phyloP scores from a whole-genome alignment of 2,113 vertebrate genomes.

The Tenrec ecaudatus region DNA sequence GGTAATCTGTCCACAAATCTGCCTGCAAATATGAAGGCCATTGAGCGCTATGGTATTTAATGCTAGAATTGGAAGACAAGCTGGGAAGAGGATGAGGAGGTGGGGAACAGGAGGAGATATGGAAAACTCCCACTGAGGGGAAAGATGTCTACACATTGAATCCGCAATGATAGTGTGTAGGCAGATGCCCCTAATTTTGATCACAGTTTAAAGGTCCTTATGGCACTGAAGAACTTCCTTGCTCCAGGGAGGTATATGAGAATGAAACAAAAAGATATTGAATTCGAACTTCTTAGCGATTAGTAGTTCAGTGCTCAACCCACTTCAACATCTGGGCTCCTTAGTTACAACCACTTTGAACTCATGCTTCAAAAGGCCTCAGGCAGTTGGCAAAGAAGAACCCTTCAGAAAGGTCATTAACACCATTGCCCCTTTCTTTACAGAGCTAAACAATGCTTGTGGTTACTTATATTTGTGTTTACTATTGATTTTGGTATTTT shows the following conservation, averaged over 20 bases:
- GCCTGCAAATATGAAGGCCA: no score
- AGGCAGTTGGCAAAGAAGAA: constrained; percentile 1
- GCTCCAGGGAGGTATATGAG: no score
- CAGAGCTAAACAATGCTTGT: neutral
- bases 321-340: constrained; percentile 1
- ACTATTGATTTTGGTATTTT: constrained; percentile 35
- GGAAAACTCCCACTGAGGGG: constrained; percentile 14
- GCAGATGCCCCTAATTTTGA: no score
- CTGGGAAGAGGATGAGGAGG: constrained; percentile 1
- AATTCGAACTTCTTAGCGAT: no score
- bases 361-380: constrained; percentile 43
- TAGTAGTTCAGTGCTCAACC: neutral
- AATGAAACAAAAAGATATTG: no score
- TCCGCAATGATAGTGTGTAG: neutral
- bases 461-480: neutral
- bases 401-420: neutral
- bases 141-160: neutral
- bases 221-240: no score
- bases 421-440: constrained; percentile 19
- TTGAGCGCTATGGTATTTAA: neutral
- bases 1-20: no score
- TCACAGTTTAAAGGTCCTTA: no score
- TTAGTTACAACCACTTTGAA: constrained; percentile 43
- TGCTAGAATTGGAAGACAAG: neutral
- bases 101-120: neutral